These are phyloP conservation scores for Hemitrygon akajei DNA, from an alignment of 2,797 vertebrate species.

Conservation along the genomic window DNA sequence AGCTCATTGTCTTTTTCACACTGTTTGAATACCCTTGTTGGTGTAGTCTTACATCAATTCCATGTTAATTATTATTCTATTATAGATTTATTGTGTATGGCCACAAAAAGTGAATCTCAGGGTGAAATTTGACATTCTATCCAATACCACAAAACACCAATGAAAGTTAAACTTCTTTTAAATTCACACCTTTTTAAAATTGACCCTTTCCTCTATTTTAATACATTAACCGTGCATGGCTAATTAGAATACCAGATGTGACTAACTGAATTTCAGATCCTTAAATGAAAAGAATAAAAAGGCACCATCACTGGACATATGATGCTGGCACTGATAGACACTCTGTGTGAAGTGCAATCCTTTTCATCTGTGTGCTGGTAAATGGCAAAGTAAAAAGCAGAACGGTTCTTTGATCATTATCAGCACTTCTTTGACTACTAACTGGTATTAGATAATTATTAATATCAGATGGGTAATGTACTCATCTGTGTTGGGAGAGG, in stretches of 20 bases:
- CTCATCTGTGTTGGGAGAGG: neutral
- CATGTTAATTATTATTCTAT: too few relatives aligned
- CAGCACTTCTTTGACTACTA: neutral
- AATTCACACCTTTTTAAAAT: slow-evolving; percentile 4
- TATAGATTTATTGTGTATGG: too few relatives aligned
- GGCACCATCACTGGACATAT: neutral
- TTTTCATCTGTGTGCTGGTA: neutral
- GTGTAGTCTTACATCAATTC: too few relatives aligned
- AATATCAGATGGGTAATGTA: neutral
- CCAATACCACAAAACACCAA: too few relatives aligned
- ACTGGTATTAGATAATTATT: neutral
- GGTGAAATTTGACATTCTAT: too few relatives aligned
- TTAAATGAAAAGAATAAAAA: neutral
- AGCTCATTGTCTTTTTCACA: too few relatives aligned
- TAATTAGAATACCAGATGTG: slow-evolving; percentile 4
- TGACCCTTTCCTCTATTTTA: neutral
- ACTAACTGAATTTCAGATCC: slow-evolving; percentile 22
- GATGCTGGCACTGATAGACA: too few relatives aligned
- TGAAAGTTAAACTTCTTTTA: neutral
- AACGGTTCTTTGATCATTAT: neutral
- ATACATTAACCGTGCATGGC: neutral
- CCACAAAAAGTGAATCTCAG: too few relatives aligned
- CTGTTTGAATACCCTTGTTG: too few relatives aligned
- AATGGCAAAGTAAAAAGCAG: neutral
- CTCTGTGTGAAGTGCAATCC: neutral